phyloP scores from a whole-genome alignment of 2,113 vertebrate genomes.

The Ammodytes dubius region DNA sequence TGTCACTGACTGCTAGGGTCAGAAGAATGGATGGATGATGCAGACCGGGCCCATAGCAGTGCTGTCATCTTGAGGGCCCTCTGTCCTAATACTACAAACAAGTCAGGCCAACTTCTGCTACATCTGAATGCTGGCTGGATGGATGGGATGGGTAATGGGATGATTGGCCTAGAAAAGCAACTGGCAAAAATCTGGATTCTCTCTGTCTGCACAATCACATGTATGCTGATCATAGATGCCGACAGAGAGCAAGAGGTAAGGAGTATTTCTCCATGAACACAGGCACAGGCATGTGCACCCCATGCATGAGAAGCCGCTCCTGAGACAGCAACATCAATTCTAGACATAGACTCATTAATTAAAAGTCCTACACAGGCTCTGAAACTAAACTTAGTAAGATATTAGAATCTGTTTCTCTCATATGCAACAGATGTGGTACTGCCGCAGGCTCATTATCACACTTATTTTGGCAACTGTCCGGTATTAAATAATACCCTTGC shows the following conservation, averaged over 20 bases:
- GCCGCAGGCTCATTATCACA: too few species aligned
- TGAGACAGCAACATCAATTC: too few species aligned
- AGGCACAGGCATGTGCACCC: not conserved
- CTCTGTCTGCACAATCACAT: not conserved
- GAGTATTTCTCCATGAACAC: slow-evolving; percentile 2
- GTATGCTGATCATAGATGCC: slow-evolving; percentile 35
- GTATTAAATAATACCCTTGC: too few species aligned
- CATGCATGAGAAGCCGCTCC: not conserved
- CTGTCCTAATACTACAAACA: slow-evolving; percentile 17
- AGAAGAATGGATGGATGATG: slow-evolving; percentile 24
- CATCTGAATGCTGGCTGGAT: slow-evolving; percentile 25
- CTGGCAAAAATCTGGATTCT: slow-evolving; percentile 46
- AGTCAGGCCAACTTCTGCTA: slow-evolving; percentile 34
- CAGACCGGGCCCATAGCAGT: slow-evolving; percentile 26
- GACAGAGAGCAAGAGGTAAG: slow-evolving; percentile 17
- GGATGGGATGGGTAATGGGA: slow-evolving; percentile 8
- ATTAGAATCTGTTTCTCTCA: too few species aligned
- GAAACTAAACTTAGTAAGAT: too few species aligned
- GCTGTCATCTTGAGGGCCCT: slow-evolving; percentile 28
- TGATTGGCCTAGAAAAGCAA: slow-evolving; percentile 66
- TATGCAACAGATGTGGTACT: too few species aligned
- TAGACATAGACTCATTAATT: too few species aligned
- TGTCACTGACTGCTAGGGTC: slow-evolving; percentile 33
- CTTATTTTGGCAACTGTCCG: too few species aligned
- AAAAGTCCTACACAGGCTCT: too few species aligned